Percentiles rank a stretch among this genome's conserved stretches.
Evolutionary conservation across 2,113 vertebrate species (phyloP).

Genomic region (Phrynosoma platyrhinos): DNA sequence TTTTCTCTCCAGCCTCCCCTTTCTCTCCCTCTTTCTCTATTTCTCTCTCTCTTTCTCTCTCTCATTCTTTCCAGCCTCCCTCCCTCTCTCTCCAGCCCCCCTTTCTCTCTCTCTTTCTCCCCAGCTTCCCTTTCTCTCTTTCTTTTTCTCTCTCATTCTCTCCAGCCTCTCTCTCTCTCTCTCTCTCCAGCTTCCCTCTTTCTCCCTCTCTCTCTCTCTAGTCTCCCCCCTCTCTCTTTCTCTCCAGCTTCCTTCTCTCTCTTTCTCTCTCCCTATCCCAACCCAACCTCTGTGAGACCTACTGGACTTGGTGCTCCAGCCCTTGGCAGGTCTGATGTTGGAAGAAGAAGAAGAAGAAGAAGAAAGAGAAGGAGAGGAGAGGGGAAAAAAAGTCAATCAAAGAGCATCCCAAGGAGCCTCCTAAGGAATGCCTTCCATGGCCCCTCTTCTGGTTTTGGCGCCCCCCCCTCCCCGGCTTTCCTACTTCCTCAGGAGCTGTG

Average conservation of each 20-base stretch:
- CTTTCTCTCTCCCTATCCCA: slow-evolving; percentile 77
- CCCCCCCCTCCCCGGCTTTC: slow-evolving; percentile 64
- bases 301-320: slow-evolving; percentile 83
- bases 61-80: too few species aligned
- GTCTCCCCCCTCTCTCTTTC: slow-evolving; percentile 8
- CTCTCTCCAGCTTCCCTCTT: not conserved
- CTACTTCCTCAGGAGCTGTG: slow-evolving; percentile 79
- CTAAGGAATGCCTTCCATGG: slow-evolving; percentile 74
- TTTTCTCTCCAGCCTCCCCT: slow-evolving; percentile 36
- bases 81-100: slow-evolving; percentile 2
- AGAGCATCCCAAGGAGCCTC: slow-evolving; percentile 59
- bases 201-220: slow-evolving; percentile 38
- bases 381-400: not conserved
- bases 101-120: not conserved
- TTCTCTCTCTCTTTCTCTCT: too few species aligned
- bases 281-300: slow-evolving; percentile 84
- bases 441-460: slow-evolving; percentile 75
- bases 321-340: slow-evolving; percentile 82
- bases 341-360: slow-evolving; percentile 23
- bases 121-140: too few species aligned
- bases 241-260: slow-evolving; percentile 36
- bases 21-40: not conserved
- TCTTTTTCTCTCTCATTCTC: too few species aligned
- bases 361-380: too few species aligned
- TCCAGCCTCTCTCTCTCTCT: too few species aligned